Conservation (phyloP, 2,113 vertebrate genomes). For the Raphicerus campestris region DNA sequence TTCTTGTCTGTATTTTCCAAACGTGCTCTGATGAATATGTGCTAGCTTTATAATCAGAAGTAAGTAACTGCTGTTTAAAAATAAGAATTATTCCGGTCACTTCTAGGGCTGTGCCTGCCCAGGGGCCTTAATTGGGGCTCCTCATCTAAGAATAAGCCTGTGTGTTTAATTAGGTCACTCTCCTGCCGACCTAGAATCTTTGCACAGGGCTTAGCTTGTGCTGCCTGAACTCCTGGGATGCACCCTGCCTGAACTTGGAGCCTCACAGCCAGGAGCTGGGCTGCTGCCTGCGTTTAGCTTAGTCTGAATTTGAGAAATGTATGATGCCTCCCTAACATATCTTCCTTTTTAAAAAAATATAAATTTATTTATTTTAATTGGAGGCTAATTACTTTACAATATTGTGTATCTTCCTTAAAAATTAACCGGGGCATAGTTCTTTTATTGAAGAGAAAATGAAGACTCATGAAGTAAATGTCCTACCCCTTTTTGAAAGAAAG, state of each 20-base stretch:
- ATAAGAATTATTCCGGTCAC: background rate
- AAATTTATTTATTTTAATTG: no score
- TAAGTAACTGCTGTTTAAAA: constrained; percentile 39
- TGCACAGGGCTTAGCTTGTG: constrained; percentile 17
- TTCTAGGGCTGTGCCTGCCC: background rate
- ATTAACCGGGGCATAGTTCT: background rate
- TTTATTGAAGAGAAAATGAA: background rate
- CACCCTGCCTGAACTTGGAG: background rate
- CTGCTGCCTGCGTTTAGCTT: background rate
- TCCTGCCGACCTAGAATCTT: constrained; percentile 58
- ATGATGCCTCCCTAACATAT: background rate
- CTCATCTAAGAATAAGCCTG: constrained; percentile 63
- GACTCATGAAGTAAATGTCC: background rate
- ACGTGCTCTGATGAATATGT: background rate
- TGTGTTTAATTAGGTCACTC: constrained; percentile 68
- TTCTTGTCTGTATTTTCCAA: background rate
- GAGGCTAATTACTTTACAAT: no score
- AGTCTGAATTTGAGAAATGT: background rate
- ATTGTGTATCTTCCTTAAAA: background rate
- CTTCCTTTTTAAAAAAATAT: background rate
- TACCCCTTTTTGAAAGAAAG: background rate
- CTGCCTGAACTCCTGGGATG: background rate
- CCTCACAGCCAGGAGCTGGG: background rate
- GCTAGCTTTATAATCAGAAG: constrained; percentile 22
- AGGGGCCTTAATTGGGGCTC: constrained; percentile 57